Evolutionary conservation across 2,797 vertebrate genomes (phyloP).

Genomic region (Ptychobarbus kaznakovi): DNA sequence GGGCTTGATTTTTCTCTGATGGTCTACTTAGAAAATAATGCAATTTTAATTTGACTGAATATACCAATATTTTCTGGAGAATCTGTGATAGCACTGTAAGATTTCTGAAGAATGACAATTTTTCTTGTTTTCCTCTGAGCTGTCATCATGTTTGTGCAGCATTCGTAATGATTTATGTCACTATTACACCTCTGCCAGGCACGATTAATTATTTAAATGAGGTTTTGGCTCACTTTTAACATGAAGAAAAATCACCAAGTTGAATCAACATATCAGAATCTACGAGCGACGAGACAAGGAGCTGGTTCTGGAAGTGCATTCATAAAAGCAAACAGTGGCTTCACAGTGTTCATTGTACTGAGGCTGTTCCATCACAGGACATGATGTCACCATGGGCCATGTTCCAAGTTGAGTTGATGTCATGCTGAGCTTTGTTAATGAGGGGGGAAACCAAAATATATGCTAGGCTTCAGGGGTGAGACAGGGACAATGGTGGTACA

Average conservation of each 20-base stretch:
- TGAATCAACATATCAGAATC: slow-evolving; percentile 8
- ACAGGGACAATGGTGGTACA: slow-evolving; percentile 61
- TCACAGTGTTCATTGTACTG: background rate
- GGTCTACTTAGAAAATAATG: background rate
- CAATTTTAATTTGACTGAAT: slow-evolving; percentile 29
- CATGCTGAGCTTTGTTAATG: slow-evolving; percentile 48
- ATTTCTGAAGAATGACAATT: slow-evolving; percentile 17
- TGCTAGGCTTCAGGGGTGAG: slow-evolving; percentile 53
- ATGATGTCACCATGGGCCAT: slow-evolving; percentile 29
- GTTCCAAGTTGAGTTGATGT: background rate
- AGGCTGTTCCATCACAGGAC: slow-evolving; percentile 8
- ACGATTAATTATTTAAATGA: slow-evolving; percentile 49
- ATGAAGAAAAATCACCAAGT: slow-evolving; percentile 15
- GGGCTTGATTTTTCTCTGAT: slow-evolving; percentile 38
- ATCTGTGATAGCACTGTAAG: background rate
- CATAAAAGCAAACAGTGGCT: slow-evolving; percentile 8
- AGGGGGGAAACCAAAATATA: slow-evolving; percentile 48
- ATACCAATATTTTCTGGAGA: slow-evolving; percentile 3
- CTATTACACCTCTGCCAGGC: slow-evolving; percentile 44
- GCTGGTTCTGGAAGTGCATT: background rate
- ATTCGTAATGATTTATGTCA: slow-evolving; percentile 48
- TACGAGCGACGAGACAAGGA: background rate
- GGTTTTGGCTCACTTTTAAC: slow-evolving; percentile 30
- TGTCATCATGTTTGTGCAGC: slow-evolving; percentile 41
- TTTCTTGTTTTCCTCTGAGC: slow-evolving; percentile 18